Conservation (phyloP, 1,140 invertebrate species). For the Zaprionus gabonicus region DNA sequence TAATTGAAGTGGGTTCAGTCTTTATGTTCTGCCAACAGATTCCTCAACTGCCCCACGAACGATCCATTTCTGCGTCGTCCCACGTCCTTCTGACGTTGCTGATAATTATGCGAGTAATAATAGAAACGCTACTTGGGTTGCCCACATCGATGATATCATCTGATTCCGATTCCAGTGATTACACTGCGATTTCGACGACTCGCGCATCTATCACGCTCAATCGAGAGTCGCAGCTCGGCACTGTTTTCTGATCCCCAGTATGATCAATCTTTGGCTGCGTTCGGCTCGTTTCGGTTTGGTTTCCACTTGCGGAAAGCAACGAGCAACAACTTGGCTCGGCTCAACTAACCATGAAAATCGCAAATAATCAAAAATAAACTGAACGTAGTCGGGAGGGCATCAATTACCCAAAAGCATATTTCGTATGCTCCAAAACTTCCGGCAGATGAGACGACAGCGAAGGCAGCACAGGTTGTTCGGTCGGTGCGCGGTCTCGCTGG, state of each 20-base stretch:
- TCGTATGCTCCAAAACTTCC: constrained; percentile 45
- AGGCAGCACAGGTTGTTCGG: too few relatives aligned
- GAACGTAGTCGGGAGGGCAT: constrained; percentile 29
- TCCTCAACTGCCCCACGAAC: constrained; percentile 9
- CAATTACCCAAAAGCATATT: constrained; percentile 47
- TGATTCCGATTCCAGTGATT: constrained; percentile 30
- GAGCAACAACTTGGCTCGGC: background rate
- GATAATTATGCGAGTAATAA: background rate
- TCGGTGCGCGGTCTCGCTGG: too few relatives aligned
- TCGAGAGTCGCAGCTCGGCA: background rate
- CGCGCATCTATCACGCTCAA: too few relatives aligned
- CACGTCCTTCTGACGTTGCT: background rate
- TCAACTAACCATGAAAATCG: constrained; percentile 55
- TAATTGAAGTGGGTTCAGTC: constrained; percentile 32
- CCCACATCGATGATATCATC: constrained; percentile 23
- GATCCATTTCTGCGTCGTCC: background rate
- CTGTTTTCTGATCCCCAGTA: constrained; percentile 17
- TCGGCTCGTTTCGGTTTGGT: background rate
- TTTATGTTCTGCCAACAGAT: constrained; percentile 15
- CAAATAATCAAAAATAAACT: constrained; percentile 52
- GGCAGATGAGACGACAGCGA: constrained; percentile 36
- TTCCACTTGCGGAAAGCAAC: constrained; percentile 35
- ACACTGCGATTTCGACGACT: background rate
- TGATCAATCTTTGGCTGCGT: constrained; percentile 23
- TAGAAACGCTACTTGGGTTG: background rate